These are phyloP conservation scores for Delia radicum DNA, from an alignment of 1,140 invertebrate species.

Conservation along the genomic window DNA sequence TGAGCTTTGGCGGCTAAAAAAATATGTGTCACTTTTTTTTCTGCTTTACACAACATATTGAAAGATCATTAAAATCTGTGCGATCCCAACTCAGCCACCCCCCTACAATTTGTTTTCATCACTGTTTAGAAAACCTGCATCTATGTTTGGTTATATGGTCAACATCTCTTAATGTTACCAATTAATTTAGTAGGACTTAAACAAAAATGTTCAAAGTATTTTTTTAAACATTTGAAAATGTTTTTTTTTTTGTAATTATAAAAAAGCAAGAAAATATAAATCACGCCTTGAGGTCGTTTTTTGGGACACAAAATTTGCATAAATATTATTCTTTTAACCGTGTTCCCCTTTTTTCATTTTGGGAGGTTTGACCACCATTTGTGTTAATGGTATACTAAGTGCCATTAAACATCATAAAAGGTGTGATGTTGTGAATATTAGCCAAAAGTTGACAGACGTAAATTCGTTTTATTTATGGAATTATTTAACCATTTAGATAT, in stretches of 20 bases:
- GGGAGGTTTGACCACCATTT: constrained; percentile 8
- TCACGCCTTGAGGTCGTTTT: background rate
- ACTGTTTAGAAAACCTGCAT: too few species aligned
- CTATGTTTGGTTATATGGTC: too few species aligned
- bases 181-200: background rate
- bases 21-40: too few species aligned
- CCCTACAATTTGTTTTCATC: too few species aligned
- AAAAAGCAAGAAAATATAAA: background rate
- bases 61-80: too few species aligned
- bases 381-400: constrained; percentile 28
- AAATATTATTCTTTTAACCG: background rate
- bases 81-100: too few species aligned
- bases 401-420: constrained; percentile 27
- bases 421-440: constrained; percentile 12
- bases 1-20: too few species aligned
- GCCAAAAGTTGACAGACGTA: background rate
- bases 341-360: too few species aligned
- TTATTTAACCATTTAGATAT: constrained; percentile 2
- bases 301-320: constrained; percentile 2
- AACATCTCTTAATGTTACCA: background rate
- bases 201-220: background rate
- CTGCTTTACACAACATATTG: too few species aligned
- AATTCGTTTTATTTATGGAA: background rate
- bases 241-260: background rate
- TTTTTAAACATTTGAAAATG: background rate